Conservation (phyloP, 2,888 invertebrate species). For the Sarcophaga rosellei region DNA sequence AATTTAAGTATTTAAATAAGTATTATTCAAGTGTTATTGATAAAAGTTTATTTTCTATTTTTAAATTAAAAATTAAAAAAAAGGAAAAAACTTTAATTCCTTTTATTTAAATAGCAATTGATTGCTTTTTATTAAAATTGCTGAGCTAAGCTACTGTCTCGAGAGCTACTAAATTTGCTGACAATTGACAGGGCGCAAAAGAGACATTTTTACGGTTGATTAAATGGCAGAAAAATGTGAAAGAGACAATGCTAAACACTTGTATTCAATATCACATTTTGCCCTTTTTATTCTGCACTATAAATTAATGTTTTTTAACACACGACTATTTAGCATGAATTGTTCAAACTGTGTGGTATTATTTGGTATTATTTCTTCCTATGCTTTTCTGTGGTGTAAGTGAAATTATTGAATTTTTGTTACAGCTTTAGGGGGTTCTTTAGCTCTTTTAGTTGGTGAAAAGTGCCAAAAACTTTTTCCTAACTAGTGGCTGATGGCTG, state of each 20-base stretch:
- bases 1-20: too few relatives aligned
- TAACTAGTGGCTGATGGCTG: background rate
- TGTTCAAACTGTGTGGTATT: conserved; percentile 8
- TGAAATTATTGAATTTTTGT: background rate
- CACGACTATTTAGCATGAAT: conserved; percentile 32
- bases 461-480: conserved; percentile 36
- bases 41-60: background rate
- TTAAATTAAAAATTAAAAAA: too few relatives aligned
- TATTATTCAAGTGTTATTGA: too few relatives aligned
- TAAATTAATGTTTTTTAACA: conserved; percentile 42
- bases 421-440: background rate
- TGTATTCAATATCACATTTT: background rate
- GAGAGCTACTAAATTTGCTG: conserved; percentile 34
- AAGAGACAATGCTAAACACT: background rate
- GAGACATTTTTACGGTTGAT: conserved; percentile 36
- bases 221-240: background rate
- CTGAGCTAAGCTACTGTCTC: conserved; percentile 34
- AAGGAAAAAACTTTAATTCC: background rate
- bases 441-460: conserved; percentile 5
- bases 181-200: conserved; percentile 27
- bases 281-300: background rate
- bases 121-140: background rate
- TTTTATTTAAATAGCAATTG: background rate
- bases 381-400: background rate
- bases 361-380: background rate